Conservation (phyloP, 1,140 invertebrate species). For the Geopemphigus sp. region DNA sequence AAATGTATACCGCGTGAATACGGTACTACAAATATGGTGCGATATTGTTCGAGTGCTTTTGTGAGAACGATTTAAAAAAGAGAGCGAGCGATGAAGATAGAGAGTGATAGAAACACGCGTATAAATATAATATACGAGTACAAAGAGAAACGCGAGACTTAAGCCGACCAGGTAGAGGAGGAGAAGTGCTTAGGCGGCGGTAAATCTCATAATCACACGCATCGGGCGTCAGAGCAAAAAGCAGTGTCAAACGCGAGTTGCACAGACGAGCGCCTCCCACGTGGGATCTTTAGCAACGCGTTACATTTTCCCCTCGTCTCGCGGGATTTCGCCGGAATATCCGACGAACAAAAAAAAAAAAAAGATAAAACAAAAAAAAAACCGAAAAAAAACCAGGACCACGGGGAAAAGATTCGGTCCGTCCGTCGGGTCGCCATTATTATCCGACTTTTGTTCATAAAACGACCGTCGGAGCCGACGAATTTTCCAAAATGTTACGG, state of each 20-base stretch:
- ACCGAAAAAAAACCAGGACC: no score
- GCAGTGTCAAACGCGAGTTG: background rate
- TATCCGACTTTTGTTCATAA: no score
- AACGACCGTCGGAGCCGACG: no score
- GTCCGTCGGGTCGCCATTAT: no score
- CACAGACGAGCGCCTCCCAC: background rate
- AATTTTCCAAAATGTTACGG: no score
- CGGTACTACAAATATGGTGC: background rate
- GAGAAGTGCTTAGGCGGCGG: background rate
- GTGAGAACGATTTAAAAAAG: background rate
- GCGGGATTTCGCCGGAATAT: background rate
- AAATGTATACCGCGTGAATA: no score
- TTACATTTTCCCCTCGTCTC: background rate
- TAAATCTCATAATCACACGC: slow-evolving; percentile 8
- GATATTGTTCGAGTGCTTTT: slow-evolving; percentile 3
- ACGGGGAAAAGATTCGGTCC: no score
- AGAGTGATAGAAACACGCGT: no score
- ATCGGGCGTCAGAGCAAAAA: background rate
- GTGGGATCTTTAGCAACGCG: background rate
- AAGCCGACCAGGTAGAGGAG: background rate
- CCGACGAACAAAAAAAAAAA: background rate
- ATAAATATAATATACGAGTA: background rate
- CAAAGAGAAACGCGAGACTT: background rate
- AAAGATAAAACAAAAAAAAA: background rate
- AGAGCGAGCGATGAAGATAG: no score